phyloP scores from a whole-genome alignment of 2,888 invertebrate species.

The Desoria tigrina region DNA sequence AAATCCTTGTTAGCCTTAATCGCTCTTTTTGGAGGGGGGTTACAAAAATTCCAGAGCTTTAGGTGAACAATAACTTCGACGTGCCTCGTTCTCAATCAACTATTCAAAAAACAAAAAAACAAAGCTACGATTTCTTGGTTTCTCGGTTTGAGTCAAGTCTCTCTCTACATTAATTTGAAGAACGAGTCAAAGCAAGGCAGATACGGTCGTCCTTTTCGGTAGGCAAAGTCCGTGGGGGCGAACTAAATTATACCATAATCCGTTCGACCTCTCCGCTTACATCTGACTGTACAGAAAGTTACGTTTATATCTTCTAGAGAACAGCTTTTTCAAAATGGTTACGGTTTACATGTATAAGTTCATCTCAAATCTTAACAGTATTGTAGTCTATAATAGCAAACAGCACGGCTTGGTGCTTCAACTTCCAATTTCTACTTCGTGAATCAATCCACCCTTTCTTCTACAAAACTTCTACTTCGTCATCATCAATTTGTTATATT shows the following conservation, averaged over 20 bases:
- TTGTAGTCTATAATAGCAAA: constrained; percentile 8
- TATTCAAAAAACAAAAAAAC: constrained; percentile 7
- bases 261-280: background rate
- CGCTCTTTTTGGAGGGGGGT: constrained; percentile 3
- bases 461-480: background rate
- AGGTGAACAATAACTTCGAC: background rate
- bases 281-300: background rate
- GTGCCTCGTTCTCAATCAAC: background rate
- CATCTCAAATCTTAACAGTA: constrained; percentile 6
- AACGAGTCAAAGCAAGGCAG: background rate
- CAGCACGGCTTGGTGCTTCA: background rate
- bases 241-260: background rate
- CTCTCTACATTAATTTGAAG: background rate
- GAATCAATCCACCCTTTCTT: background rate
- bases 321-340: constrained; percentile 1
- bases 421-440: no score
- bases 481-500: background rate
- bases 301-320: background rate
- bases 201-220: background rate
- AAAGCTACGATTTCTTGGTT: background rate
- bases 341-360: background rate
- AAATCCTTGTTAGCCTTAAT: background rate
- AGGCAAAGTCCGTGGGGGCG: constrained; percentile 1
- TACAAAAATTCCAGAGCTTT: background rate
- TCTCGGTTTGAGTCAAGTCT: background rate